phyloP scores from a whole-genome alignment of 2,797 vertebrate species.

The Periophthalmus magnuspinnatus region DNA sequence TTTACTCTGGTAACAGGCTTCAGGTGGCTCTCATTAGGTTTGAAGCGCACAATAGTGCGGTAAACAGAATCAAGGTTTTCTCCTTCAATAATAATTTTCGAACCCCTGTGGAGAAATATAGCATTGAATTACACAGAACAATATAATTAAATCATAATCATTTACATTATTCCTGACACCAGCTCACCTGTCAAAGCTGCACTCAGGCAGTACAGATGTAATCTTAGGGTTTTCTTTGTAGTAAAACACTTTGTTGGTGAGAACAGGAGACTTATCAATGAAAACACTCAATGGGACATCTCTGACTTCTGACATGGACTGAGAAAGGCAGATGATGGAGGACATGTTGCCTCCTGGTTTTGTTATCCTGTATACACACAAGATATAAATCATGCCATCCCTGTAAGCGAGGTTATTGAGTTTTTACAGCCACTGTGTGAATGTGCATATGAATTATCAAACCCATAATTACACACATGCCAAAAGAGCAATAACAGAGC shows the following conservation, averaged over 20 bases:
- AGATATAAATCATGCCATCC: background rate
- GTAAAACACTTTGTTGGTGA: constrained; percentile 78
- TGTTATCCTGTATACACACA: constrained; percentile 59
- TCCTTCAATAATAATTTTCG: constrained; percentile 83
- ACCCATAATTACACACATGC: constrained; percentile 16
- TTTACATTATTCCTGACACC: background rate
- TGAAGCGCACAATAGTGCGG: constrained; percentile 79
- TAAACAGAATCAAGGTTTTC: constrained; percentile 87
- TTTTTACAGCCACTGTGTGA: background rate
- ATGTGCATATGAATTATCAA: constrained; percentile 15
- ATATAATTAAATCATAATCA: background rate
- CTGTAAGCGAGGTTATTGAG: background rate
- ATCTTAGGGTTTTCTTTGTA: constrained; percentile 87
- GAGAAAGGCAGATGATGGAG: constrained; percentile 74
- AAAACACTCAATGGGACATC: constrained; percentile 77
- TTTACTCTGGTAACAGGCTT: constrained; percentile 72
- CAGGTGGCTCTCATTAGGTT: constrained; percentile 75
- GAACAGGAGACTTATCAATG: constrained; percentile 82
- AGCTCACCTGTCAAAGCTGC: constrained; percentile 82
- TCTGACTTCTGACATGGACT: constrained; percentile 68
- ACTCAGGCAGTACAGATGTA: constrained; percentile 77
- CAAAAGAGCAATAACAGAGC: background rate
- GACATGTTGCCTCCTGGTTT: constrained; percentile 61
- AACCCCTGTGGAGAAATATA: constrained; percentile 69
- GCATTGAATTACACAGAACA: background rate